A percentile compares a stretch with the other conserved stretches of the same genome.
phyloP scores from a whole-genome alignment of 2,113 vertebrate species.

The Turdus rufiventris region DNA sequence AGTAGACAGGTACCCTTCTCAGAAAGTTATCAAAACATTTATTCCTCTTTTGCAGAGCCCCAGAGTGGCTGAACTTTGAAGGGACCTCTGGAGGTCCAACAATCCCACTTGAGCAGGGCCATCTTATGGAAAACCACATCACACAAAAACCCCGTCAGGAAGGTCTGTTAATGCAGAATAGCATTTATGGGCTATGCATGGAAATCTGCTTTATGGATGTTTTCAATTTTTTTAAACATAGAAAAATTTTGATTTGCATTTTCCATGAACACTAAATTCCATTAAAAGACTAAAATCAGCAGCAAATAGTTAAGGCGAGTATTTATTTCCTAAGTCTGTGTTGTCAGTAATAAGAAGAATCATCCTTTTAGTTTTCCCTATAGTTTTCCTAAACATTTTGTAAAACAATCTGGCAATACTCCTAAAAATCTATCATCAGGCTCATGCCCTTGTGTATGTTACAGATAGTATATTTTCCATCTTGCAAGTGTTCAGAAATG shows the following conservation, averaged over 20 bases:
- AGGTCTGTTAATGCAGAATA: background rate
- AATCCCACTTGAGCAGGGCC: background rate
- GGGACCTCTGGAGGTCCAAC: background rate
- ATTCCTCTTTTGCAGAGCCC: background rate
- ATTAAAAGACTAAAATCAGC: background rate
- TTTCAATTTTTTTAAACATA: background rate
- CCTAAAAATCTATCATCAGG: background rate
- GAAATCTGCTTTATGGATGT: background rate
- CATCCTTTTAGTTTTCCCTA: background rate
- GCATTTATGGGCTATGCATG: fast-evolving
- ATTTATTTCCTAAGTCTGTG: background rate
- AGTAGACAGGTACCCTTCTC: background rate
- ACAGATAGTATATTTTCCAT: background rate
- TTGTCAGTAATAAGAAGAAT: background rate
- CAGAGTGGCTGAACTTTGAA: background rate
- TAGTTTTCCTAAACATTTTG: background rate
- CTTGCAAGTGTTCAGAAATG: background rate
- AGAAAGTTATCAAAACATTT: background rate
- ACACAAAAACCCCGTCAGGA: background rate
- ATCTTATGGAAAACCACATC: background rate
- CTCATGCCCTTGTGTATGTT: background rate
- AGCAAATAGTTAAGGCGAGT: background rate
- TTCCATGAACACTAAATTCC: background rate
- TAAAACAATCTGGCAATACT: background rate
- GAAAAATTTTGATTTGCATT: background rate